Conservation (phyloP, 1,140 invertebrate genomes). For the Calosoma granatense region DNA sequence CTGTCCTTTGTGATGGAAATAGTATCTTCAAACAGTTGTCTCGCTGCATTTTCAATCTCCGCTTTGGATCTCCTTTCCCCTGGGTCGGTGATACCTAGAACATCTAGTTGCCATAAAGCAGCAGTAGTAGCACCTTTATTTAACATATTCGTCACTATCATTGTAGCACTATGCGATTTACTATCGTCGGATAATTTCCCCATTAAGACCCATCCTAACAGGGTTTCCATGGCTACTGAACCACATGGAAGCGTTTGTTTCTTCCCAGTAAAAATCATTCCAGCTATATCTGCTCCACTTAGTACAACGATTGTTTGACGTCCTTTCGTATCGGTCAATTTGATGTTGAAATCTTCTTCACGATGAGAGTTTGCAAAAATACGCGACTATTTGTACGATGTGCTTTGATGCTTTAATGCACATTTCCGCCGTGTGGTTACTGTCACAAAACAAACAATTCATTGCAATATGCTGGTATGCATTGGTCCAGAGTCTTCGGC, state of each 20-base stretch:
- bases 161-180: slow-evolving; percentile 19
- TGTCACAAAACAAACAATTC: not conserved
- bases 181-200: slow-evolving; percentile 19
- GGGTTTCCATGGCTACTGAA: slow-evolving; percentile 28
- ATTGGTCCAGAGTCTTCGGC: not conserved
- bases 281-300: slow-evolving; percentile 28
- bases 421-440: not conserved
- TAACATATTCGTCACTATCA: slow-evolving; percentile 6
- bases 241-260: slow-evolving; percentile 21
- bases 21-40: slow-evolving; percentile 24
- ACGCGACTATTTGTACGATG: no score
- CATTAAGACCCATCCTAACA: slow-evolving; percentile 29
- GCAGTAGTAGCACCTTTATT: slow-evolving; percentile 16
- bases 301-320: slow-evolving; percentile 17
- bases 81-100: slow-evolving; percentile 31
- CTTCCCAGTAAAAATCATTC: slow-evolving; percentile 26
- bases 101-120: slow-evolving; percentile 33
- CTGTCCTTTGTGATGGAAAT: slow-evolving; percentile 21
- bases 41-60: slow-evolving; percentile 20
- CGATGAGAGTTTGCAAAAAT: no score
- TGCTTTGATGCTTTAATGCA: not conserved
- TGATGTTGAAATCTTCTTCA: not conserved
- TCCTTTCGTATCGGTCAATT: not conserved
- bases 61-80: slow-evolving; percentile 20
- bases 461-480: not conserved